Evolutionary conservation across 2,888 invertebrate genomes (phyloP).

Genomic region (Calliphora vomitoria): DNA sequence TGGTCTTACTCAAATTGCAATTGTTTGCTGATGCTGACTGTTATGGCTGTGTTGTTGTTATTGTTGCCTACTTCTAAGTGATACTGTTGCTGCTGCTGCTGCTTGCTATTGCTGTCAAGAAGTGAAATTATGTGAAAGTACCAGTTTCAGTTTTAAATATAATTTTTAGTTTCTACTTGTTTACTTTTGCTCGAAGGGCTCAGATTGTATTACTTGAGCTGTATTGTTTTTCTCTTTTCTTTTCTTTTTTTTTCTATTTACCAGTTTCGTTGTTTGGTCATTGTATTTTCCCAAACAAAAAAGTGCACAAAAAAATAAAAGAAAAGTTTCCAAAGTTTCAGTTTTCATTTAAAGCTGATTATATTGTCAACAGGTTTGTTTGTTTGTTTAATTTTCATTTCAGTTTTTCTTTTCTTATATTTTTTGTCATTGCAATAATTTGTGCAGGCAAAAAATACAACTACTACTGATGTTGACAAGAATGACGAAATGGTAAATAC

Average conservation of each 20-base stretch:
- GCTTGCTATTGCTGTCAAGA: slow-evolving; percentile 65
- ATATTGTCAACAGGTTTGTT: slow-evolving; percentile 72
- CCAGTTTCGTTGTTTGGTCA: slow-evolving; percentile 37
- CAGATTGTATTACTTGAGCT: slow-evolving; percentile 50
- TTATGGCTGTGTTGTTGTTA: not conserved
- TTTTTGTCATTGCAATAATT: slow-evolving; percentile 14
- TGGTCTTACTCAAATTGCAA: slow-evolving; percentile 52
- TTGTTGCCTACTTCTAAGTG: slow-evolving; percentile 1
- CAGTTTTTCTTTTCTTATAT: not conserved
- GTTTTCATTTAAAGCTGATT: slow-evolving; percentile 71
- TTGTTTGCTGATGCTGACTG: slow-evolving; percentile 36
- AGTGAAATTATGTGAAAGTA: slow-evolving; percentile 74
- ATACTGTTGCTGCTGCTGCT: slow-evolving; percentile 4
- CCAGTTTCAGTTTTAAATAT: slow-evolving; percentile 55
- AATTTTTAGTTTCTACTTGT: slow-evolving; percentile 23
- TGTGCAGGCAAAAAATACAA: not conserved
- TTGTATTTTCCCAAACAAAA: slow-evolving; percentile 8
- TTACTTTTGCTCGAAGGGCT: slow-evolving; percentile 60
- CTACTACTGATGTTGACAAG: slow-evolving; percentile 22
- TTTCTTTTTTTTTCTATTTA: slow-evolving; percentile 1
- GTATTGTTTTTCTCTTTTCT: slow-evolving; percentile 20
- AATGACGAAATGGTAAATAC: slow-evolving; percentile 25
- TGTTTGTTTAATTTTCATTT: slow-evolving; percentile 55
- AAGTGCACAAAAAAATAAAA: slow-evolving; percentile 1
- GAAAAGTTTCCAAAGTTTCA: slow-evolving; percentile 58